A percentile compares a stretch with the other conserved stretches of the same genome.
Conservation (phyloP, 2,797 vertebrate species). For the Clamator glandarius region DNA sequence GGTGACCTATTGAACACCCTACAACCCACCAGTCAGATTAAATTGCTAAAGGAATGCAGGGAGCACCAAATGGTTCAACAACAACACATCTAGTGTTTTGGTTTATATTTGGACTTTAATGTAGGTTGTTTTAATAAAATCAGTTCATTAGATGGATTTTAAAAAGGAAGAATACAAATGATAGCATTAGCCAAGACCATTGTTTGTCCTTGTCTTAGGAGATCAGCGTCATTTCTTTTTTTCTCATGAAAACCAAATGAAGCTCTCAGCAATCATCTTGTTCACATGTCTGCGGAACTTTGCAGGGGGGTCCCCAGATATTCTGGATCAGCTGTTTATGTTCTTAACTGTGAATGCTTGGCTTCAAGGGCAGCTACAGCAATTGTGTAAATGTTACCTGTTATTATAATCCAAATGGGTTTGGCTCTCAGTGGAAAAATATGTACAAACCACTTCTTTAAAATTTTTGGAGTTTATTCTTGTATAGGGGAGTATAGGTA, state of each 20-base stretch:
- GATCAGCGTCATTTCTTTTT: background rate
- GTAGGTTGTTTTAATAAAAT: background rate
- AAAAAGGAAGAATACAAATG: constrained; percentile 14
- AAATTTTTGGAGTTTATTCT: background rate
- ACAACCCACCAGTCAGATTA: background rate
- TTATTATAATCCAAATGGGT: background rate
- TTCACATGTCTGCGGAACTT: background rate
- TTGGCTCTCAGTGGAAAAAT: background rate
- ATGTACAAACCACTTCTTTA: background rate
- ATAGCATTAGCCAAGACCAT: background rate
- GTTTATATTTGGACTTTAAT: background rate
- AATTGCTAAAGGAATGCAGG: background rate
- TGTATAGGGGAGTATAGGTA: background rate
- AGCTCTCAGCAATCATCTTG: background rate
- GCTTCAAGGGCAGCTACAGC: background rate
- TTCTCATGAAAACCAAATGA: constrained; percentile 11
- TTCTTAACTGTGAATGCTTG: accelerated
- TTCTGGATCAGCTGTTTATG: background rate
- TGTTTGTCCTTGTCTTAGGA: background rate
- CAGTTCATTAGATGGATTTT: background rate
- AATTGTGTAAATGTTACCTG: background rate
- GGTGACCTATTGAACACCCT: constrained; percentile 36
- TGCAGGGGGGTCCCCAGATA: background rate
- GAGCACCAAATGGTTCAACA: constrained; percentile 3
- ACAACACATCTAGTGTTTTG: background rate